Evolutionary conservation across 2,797 vertebrate genomes (phyloP).

Genomic region (Parauchenoglanis ngamensis): DNA sequence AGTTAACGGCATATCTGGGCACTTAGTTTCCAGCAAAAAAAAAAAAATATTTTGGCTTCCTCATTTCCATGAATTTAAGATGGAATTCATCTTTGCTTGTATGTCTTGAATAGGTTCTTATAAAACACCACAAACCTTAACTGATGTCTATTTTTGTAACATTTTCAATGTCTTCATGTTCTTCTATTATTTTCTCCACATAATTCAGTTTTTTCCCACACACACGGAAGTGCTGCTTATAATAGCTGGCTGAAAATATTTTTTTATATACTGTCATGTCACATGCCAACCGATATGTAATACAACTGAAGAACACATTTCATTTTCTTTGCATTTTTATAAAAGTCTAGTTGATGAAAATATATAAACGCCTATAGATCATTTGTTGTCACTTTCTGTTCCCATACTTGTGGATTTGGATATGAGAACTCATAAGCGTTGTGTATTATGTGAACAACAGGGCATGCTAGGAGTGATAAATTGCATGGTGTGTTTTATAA

Average conservation of each 20-base stretch:
- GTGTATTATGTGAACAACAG: background rate
- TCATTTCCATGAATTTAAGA: constrained; percentile 16
- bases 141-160: constrained; percentile 13
- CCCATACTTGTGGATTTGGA: background rate
- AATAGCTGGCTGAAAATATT: background rate
- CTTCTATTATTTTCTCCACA: background rate
- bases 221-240: background rate
- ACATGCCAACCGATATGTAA: background rate
- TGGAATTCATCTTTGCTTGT: background rate
- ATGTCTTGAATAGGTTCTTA: constrained; percentile 6
- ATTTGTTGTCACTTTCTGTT: background rate
- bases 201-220: background rate
- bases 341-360: background rate
- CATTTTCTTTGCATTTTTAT: constrained; percentile 15
- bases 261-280: constrained; percentile 15
- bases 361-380: constrained; percentile 2
- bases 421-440: background rate
- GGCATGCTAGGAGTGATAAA: constrained; percentile 14
- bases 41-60: background rate
- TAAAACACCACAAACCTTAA: background rate
- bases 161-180: background rate
- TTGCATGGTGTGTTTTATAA: constrained; percentile 2
- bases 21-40: constrained; percentile 6
- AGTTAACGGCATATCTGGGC: constrained; percentile 29
- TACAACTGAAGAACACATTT: background rate